Evolutionary conservation across 2,797 vertebrate species (phyloP).

Genomic region (Natrix natrix): DNA sequence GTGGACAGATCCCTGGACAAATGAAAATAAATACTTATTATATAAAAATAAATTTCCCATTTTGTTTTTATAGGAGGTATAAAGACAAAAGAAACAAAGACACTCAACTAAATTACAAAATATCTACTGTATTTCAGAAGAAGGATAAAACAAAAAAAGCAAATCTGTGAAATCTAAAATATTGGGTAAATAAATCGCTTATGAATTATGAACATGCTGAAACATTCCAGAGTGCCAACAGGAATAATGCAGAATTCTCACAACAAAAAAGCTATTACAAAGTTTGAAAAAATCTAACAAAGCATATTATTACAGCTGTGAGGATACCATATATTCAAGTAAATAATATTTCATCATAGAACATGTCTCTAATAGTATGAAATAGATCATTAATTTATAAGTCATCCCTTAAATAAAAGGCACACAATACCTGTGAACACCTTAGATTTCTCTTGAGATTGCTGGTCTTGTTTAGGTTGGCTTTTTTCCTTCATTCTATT

Average conservation of each 20-base stretch:
- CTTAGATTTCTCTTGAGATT: slow-evolving; percentile 1
- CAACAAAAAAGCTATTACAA: neutral
- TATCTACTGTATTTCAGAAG: neutral
- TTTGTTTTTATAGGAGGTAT: neutral
- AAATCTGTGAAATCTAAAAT: neutral
- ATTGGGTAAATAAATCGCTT: neutral
- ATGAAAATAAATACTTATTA: slow-evolving; percentile 2
- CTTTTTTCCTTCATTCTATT: slow-evolving; percentile 83
- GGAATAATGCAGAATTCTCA: neutral
- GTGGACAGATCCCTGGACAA: slow-evolving; percentile 57
- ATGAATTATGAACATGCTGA: neutral
- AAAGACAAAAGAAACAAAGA: neutral
- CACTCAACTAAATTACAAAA: neutral
- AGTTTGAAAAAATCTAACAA: neutral
- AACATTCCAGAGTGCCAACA: neutral
- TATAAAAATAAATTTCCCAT: neutral
- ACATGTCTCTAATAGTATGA: neutral
- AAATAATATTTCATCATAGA: slow-evolving; percentile 5
- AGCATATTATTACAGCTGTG: neutral
- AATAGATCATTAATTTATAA: neutral
- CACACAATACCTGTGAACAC: slow-evolving; percentile 59
- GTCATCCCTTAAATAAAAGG: neutral
- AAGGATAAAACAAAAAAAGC: neutral
- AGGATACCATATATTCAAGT: neutral
- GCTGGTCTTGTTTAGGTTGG: slow-evolving; percentile 42